Conservation (phyloP, 2,797 vertebrate species). For the Pseudopleuronectes americanus region DNA sequence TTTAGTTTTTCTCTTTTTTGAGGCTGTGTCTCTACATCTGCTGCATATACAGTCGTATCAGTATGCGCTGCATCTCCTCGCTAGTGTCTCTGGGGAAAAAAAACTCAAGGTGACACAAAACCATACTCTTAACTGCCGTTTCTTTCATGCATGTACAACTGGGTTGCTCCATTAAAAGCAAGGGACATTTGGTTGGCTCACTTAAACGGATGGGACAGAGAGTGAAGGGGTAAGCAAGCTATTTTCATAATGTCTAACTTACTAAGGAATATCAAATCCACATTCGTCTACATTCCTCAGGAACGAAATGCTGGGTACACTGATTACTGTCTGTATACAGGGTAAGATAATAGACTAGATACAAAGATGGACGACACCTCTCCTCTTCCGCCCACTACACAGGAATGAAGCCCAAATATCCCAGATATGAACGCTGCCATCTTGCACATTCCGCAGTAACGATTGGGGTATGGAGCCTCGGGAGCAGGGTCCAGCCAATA, state of each 20-base stretch:
- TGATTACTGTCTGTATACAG: no score
- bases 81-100: slow-evolving; percentile 17
- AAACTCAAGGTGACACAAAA: slow-evolving; percentile 45
- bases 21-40: slow-evolving; percentile 10
- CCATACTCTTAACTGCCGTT: slow-evolving; percentile 16
- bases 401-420: no score
- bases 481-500: no score
- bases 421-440: no score
- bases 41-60: slow-evolving; percentile 17
- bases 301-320: slow-evolving; percentile 7
- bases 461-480: no score
- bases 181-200: slow-evolving; percentile 37
- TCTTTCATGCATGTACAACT: slow-evolving; percentile 46
- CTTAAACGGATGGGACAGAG: slow-evolving; percentile 43
- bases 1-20: neutral
- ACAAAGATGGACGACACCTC: no score
- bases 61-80: neutral
- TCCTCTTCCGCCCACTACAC: no score
- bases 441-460: no score
- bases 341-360: no score
- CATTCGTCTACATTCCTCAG: neutral
- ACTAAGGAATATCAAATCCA: slow-evolving; percentile 8
- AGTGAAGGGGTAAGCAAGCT: slow-evolving; percentile 40
- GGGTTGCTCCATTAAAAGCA: slow-evolving; percentile 51
- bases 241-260: slow-evolving; percentile 29